Evolutionary conservation across 2,888 invertebrate genomes (phyloP).

Genomic region (Lepidochrysops patricia): DNA sequence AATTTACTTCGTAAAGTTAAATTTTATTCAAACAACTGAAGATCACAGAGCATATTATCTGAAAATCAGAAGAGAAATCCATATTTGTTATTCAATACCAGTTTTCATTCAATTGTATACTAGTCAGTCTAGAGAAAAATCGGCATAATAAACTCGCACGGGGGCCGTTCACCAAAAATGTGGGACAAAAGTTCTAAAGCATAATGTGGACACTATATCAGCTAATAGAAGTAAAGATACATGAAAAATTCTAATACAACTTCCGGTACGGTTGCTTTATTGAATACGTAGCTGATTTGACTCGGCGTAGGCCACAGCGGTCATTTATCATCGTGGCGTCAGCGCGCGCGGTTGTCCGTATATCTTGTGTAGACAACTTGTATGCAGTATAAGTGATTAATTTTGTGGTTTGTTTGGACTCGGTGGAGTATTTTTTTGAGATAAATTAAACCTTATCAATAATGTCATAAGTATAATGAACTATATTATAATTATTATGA

Average conservation of each 20-base stretch:
- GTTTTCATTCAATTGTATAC: too few species aligned
- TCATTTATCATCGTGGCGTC: background rate
- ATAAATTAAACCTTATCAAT: too few species aligned
- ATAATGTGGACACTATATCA: background rate
- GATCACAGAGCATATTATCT: too few species aligned
- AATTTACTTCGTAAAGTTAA: too few species aligned
- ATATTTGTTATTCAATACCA: too few species aligned
- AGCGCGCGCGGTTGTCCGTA: background rate
- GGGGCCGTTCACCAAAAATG: too few species aligned
- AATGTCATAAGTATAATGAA: too few species aligned
- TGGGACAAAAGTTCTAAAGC: background rate
- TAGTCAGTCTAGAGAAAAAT: too few species aligned
- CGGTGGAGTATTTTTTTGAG: background rate
- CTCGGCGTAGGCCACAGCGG: background rate
- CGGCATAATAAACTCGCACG: too few species aligned
- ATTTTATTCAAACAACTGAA: too few species aligned
- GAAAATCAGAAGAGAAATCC: too few species aligned
- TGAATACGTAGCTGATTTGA: conserved; percentile 11
- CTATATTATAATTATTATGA: too few species aligned
- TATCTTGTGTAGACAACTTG: background rate
- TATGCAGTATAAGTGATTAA: background rate
- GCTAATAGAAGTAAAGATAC: background rate
- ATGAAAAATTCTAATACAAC: background rate
- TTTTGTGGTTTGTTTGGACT: background rate
- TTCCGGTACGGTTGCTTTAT: background rate